Conservation (phyloP, 2,113 vertebrate species). For the Crocuta crocuta region DNA sequence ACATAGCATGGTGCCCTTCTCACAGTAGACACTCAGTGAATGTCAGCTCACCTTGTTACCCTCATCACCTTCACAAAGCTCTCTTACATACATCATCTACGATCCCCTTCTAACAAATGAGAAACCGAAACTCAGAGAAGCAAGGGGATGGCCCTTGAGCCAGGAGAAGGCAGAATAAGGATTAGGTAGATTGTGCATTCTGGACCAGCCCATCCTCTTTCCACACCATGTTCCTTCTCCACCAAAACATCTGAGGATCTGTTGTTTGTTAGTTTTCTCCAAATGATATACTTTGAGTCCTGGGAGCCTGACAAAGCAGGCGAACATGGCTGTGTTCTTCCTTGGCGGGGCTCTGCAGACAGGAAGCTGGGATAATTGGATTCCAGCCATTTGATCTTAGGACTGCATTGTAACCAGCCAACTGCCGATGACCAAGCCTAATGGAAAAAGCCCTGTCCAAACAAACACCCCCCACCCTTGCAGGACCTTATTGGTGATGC, state of each 20-base stretch:
- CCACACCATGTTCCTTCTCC: background rate
- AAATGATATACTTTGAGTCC: slow-evolving; percentile 42
- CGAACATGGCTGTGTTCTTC: slow-evolving; percentile 10
- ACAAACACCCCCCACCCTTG: background rate
- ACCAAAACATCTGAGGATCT: slow-evolving; percentile 21
- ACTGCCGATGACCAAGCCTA: slow-evolving; percentile 61
- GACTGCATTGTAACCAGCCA: slow-evolving; percentile 68
- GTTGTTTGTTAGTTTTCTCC: slow-evolving; percentile 53
- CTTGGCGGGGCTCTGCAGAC: slow-evolving; percentile 52
- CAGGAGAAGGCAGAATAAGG: background rate
- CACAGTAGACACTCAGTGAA: background rate
- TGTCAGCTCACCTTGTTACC: background rate
- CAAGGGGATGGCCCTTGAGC: background rate
- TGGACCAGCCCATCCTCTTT: background rate
- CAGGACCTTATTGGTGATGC: slow-evolving; percentile 41
- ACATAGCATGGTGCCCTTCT: background rate
- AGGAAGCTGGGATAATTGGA: slow-evolving; percentile 76
- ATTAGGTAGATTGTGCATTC: background rate
- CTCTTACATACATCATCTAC: background rate
- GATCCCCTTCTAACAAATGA: background rate
- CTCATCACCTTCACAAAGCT: background rate
- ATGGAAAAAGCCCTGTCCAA: slow-evolving; percentile 69
- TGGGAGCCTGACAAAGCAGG: slow-evolving; percentile 15
- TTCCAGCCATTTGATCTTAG: slow-evolving; percentile 64
- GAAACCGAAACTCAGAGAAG: background rate